Conservation (phyloP, 2,888 invertebrate genomes). For the Mellilla xanthometata region DNA sequence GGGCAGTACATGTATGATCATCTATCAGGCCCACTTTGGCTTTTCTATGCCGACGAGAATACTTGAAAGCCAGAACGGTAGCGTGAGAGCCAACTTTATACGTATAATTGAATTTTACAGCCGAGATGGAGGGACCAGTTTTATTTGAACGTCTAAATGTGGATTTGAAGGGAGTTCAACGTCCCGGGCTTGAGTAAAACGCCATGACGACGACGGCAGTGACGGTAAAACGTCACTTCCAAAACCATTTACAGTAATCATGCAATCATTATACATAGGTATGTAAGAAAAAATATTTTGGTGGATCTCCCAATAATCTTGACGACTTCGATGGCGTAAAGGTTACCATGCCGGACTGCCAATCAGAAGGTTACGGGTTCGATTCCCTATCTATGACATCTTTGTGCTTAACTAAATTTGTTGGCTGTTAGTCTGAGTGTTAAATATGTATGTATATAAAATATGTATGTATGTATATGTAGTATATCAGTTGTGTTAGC, state of each 20-base stretch:
- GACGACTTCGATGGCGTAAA: no score
- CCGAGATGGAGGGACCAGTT: constrained; percentile 52
- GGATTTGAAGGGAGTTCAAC: constrained; percentile 63
- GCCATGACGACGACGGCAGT: constrained; percentile 33
- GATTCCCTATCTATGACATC: no score
- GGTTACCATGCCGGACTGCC: no score
- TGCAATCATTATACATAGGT: no score
- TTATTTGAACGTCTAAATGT: constrained; percentile 47
- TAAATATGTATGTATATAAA: no score
- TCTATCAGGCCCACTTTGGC: constrained; percentile 17
- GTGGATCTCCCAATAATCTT: no score
- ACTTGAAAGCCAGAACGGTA: constrained; percentile 30
- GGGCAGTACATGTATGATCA: constrained; percentile 14
- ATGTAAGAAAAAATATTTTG: no score
- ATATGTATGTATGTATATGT: no score
- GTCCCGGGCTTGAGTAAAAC: constrained; percentile 62
- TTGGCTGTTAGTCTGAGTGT: no score
- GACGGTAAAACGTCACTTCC: constrained; percentile 14
- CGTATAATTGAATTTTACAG: constrained; percentile 47
- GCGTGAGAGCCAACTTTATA: constrained; percentile 32
- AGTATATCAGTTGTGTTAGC: no score
- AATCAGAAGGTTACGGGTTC: no score
- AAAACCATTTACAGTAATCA: constrained; percentile 17
- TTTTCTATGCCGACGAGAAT: constrained; percentile 22
- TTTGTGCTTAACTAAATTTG: no score